phyloP scores from a whole-genome alignment of 2,113 vertebrate genomes.

The Eublepharis macularius region DNA sequence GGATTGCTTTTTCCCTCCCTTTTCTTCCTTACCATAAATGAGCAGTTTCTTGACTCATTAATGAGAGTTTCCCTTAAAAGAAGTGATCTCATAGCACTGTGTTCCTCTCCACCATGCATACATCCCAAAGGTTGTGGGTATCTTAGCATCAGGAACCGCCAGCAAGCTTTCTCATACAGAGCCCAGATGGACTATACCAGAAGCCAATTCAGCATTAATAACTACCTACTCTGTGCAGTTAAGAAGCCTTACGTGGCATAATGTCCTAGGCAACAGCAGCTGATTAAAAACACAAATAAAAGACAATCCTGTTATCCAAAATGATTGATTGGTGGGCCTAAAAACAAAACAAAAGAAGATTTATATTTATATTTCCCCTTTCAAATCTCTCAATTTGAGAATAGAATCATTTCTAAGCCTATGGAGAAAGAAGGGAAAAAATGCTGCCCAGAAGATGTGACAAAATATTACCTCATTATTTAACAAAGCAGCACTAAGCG shows the following conservation, averaged over 20 bases:
- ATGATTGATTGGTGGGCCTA: slow-evolving; percentile 43
- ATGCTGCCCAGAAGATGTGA: slow-evolving; percentile 83
- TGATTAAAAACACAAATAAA: slow-evolving; percentile 79
- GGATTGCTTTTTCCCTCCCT: slow-evolving; percentile 62
- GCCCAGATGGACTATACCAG: slow-evolving; percentile 93
- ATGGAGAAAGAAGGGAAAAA: slow-evolving; percentile 53
- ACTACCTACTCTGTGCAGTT: slow-evolving; percentile 88
- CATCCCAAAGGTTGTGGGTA: slow-evolving; percentile 96
- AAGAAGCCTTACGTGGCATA: slow-evolving; percentile 84
- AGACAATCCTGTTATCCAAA: slow-evolving; percentile 81
- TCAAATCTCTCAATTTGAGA: slow-evolving; percentile 53
- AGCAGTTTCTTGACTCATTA: slow-evolving; percentile 95
- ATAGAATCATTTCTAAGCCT: slow-evolving; percentile 71
- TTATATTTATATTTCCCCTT: background rate
- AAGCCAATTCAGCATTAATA: slow-evolving; percentile 92
- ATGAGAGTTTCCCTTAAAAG: slow-evolving; percentile 93
- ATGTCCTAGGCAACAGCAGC: slow-evolving; percentile 84
- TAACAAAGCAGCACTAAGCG: slow-evolving; percentile 99
- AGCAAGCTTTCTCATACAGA: slow-evolving; percentile 84
- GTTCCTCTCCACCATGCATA: slow-evolving; percentile 93
- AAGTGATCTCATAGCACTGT: slow-evolving; percentile 93
- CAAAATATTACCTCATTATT: slow-evolving; percentile 98
- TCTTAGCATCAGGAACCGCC: slow-evolving; percentile 91
- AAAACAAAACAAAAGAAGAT: slow-evolving; percentile 21
- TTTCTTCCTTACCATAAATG: slow-evolving; percentile 93